Base-by-base conservation (phyloP, 2,113 vertebrate genomes). In the Dolichallabes microphthalmus region DNA sequence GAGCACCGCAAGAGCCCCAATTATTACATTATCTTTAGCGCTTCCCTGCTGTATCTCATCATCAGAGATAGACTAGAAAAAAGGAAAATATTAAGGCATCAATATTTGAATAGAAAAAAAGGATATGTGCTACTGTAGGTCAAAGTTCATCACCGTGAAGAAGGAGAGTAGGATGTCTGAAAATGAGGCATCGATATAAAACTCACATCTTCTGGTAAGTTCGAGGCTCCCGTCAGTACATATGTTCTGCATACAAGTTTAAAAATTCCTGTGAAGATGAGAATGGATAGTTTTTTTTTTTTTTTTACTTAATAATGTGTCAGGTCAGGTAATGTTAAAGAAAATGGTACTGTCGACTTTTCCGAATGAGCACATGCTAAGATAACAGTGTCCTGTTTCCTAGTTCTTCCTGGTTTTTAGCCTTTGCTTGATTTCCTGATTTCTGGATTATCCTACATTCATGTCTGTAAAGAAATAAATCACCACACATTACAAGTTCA, bases 1-100 rank as follows among this genome's bases (percentile, higher is more conserved):
- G 79, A 86, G 68, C 55, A 81, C 57, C 45, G 63, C 32, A 86
- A 63, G 57, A 12, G 30, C 69, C 60, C 64, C 30, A 58, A 76
- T 86, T 75, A 86, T 75, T 71, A 45, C 61, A 60, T 82, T 64
- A 30, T 52, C 68, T n/a, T 64, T 20, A 82, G 58, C 30, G 22
- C 52, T 61, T 10, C 63, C 32, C 30, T 58, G 66, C 39, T 61
- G 85, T 55, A 75, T 14, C 32, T 55, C n/a, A 11, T 60, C 45
- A 76, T 73, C n/a, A 27, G 27, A 52, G 22, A 50, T 9, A 73
- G 35, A 80, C 69, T 58, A 79, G 15, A 79, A 45, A 58, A 10
- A 66, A 55, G 78, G 15, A 74, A 50, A 39, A 11, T 39, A 30
- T 30, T 39, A 66, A n/a, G 69, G n/a, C 9, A 85, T n/a, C 8